A percentile compares a stretch with the other conserved stretches of the same genome.
phyloP scores from a whole-genome alignment of 2,888 invertebrate species.

The Ormyrus nitidulus region DNA sequence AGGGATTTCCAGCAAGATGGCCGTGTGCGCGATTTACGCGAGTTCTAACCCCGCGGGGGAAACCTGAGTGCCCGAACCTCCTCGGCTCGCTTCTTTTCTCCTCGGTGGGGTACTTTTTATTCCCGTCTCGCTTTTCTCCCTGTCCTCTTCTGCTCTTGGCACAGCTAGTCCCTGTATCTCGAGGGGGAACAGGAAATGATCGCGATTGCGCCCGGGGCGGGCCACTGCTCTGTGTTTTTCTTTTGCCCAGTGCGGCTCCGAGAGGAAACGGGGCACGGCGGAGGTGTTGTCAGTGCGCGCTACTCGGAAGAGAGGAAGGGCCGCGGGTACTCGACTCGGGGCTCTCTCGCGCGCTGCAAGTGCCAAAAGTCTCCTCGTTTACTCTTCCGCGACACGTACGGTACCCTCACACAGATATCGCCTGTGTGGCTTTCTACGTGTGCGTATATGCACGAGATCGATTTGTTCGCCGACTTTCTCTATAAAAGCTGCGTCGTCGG shows the following conservation, averaged over 20 bases:
- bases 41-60: constrained; percentile 24
- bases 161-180: not conserved
- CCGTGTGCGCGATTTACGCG: constrained; percentile 67
- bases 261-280: too few relatives aligned
- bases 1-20: constrained; percentile 71
- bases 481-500: constrained; percentile 18
- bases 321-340: not conserved
- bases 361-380: constrained; percentile 15
- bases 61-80: too few relatives aligned
- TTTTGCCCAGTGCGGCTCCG: too few relatives aligned
- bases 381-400: constrained; percentile 3
- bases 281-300: too few relatives aligned
- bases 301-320: not conserved
- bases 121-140: not conserved
- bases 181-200: not conserved
- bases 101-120: not conserved
- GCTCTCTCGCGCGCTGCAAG: constrained; percentile 10
- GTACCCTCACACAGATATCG: not conserved
- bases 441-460: constrained; percentile 36
- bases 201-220: not conserved
- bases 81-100: too few relatives aligned
- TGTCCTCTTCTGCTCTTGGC: not conserved
- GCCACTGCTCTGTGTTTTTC: not conserved
- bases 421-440: not conserved
- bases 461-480: constrained; percentile 41